Percentiles rank a stretch among this genome's conserved stretches.
These are phyloP conservation scores for Limnothrissa miodon DNA, from an alignment of 2,113 vertebrate species.

Conservation along the genomic window DNA sequence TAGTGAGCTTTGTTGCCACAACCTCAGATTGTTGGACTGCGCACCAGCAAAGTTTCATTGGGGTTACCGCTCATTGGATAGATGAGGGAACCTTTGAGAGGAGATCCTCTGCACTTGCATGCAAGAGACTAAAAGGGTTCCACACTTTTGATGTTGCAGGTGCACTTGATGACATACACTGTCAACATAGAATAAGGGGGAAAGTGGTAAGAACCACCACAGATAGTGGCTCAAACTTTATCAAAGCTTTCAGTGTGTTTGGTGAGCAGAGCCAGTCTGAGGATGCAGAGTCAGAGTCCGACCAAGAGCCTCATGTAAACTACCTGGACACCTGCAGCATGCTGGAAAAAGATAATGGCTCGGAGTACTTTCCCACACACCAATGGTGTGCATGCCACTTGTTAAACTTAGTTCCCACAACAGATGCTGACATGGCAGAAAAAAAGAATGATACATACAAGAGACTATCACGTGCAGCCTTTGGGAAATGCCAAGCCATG, in stretches of 20 bases:
- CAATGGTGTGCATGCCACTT: conserved; percentile 16
- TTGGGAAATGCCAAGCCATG: conserved; percentile 33
- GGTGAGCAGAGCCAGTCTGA: conserved; percentile 36
- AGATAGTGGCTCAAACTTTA: conserved; percentile 38
- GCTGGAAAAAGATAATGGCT: conserved; percentile 24
- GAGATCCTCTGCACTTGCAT: conserved; percentile 36
- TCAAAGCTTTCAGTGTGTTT: conserved; percentile 45
- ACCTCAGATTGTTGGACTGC: no score
- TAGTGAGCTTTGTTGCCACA: no score
- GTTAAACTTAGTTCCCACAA: conserved; percentile 14
- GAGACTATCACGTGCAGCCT: conserved; percentile 24
- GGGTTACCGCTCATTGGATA: conserved; percentile 35
- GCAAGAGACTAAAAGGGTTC: conserved; percentile 34
- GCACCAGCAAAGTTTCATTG: conserved; percentile 37
- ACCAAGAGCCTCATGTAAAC: conserved; percentile 24
- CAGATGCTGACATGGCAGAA: conserved; percentile 36
- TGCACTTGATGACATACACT: conserved; percentile 33
- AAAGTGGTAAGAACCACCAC: conserved; percentile 41
- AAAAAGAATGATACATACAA: conserved; percentile 33
- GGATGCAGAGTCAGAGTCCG: conserved; percentile 23
- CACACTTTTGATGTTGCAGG: conserved; percentile 34
- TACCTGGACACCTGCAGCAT: not conserved
- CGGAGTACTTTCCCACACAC: conserved; percentile 26
- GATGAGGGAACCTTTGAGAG: conserved; percentile 35
- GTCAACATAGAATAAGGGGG: conserved; percentile 24